Evolutionary conservation across 2,797 vertebrate species (phyloP).

Genomic region (Chromobotia macracanthus): DNA sequence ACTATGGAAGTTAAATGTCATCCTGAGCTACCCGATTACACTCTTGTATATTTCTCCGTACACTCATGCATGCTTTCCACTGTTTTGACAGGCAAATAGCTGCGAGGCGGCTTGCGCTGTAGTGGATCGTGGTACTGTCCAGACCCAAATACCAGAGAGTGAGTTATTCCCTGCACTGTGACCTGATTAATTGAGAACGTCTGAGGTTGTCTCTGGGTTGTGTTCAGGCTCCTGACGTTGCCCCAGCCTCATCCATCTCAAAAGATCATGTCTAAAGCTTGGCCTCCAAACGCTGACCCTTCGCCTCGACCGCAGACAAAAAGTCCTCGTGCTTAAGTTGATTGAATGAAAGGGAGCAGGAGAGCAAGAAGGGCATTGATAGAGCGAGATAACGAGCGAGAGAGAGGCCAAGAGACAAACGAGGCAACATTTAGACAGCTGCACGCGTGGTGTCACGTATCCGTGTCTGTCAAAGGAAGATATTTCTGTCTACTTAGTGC

Average conservation of each 20-base stretch:
- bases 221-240: slow-evolving; percentile 57
- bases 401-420: slow-evolving; percentile 58
- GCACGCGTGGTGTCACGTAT: slow-evolving; percentile 75
- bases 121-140: slow-evolving; percentile 66
- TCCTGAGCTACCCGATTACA: neutral
- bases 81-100: slow-evolving; percentile 56
- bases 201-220: slow-evolving; percentile 68
- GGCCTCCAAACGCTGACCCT: slow-evolving; percentile 64
- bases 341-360: slow-evolving; percentile 53
- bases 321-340: slow-evolving; percentile 56
- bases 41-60: slow-evolving; percentile 27
- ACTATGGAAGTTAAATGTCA: slow-evolving; percentile 17
- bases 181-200: slow-evolving; percentile 79
- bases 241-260: slow-evolving; percentile 68
- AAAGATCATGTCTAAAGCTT: slow-evolving; percentile 67
- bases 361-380: slow-evolving; percentile 53
- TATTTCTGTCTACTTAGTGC: slow-evolving; percentile 88
- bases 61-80: slow-evolving; percentile 31
- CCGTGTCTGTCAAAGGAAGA: slow-evolving; percentile 80
- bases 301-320: slow-evolving; percentile 52
- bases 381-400: slow-evolving; percentile 53
- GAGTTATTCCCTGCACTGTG: slow-evolving; percentile 74
- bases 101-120: slow-evolving; percentile 68
- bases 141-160: slow-evolving; percentile 73
- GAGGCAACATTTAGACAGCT: slow-evolving; percentile 82